phyloP scores from a whole-genome alignment of 2,888 invertebrate genomes.

The Tuta absoluta region DNA sequence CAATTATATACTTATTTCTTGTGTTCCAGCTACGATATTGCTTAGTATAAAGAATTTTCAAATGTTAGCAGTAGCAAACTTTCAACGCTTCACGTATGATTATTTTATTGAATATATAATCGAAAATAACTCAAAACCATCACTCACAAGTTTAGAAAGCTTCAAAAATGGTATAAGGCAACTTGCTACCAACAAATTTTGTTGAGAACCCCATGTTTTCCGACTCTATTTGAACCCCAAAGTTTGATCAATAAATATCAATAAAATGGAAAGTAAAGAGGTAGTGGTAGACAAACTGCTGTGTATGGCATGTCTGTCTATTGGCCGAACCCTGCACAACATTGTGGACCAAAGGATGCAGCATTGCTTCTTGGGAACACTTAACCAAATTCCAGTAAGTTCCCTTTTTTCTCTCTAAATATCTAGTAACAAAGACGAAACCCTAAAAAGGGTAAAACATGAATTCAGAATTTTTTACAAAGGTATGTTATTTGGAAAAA shows the following conservation, averaged over 20 bases:
- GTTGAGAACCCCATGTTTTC: not conserved
- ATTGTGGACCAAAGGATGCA: constrained; percentile 54
- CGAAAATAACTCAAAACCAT: not conserved
- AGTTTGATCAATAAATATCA: not conserved
- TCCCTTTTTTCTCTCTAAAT: no score
- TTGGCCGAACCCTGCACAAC: constrained; percentile 51
- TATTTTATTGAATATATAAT: not conserved
- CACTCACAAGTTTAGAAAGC: not conserved
- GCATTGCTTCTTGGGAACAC: constrained; percentile 54
- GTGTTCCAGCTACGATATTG: not conserved
- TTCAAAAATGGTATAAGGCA: not conserved
- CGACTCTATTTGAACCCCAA: not conserved
- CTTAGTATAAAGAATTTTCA: not conserved
- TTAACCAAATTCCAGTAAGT: constrained; percentile 69
- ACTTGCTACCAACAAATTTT: not conserved
- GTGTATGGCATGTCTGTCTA: constrained; percentile 66
- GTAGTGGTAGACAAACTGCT: constrained; percentile 48
- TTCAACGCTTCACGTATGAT: not conserved
- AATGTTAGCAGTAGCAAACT: not conserved
- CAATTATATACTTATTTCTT: not conserved
- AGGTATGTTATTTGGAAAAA: no score
- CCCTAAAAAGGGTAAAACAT: no score
- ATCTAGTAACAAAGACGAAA: no score
- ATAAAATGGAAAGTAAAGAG: constrained; percentile 50
- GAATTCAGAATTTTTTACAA: no score